Evolutionary conservation across 1,140 invertebrate genomes (phyloP).

Genomic region (Cydia amplana): DNA sequence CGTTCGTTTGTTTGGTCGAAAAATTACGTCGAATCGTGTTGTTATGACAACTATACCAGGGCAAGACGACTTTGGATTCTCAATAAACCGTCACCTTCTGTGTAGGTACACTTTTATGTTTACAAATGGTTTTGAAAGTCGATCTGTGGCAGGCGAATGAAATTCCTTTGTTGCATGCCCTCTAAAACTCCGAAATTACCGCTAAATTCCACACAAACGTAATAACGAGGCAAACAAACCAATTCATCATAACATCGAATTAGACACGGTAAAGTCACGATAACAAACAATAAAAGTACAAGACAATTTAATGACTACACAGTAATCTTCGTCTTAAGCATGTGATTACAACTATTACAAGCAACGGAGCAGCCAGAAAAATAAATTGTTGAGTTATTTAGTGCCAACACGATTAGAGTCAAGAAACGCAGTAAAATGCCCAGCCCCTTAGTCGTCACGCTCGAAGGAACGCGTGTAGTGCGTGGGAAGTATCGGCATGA

Average conservation of each 20-base stretch:
- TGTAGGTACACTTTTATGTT: not conserved
- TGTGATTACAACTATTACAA: constrained; percentile 12
- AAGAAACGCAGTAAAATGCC: constrained; percentile 66
- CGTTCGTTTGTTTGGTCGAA: constrained; percentile 23
- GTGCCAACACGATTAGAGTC: constrained; percentile 47
- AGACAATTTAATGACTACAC: constrained; percentile 26
- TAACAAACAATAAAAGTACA: constrained; percentile 19
- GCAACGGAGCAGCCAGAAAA: constrained; percentile 8
- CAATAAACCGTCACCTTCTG: constrained; percentile 11
- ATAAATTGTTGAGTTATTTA: constrained; percentile 40
- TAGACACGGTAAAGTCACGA: constrained; percentile 16
- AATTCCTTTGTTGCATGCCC: constrained; percentile 25
- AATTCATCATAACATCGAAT: constrained; percentile 29
- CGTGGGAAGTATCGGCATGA: constrained; percentile 70
- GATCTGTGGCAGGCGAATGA: constrained; percentile 1
- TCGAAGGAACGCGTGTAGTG: constrained; percentile 57
- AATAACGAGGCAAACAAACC: constrained; percentile 24
- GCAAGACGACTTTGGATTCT: constrained; percentile 31
- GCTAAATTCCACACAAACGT: constrained; percentile 26
- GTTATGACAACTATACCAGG: constrained; percentile 22
- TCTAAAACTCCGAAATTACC: constrained; percentile 16
- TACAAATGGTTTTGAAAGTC: constrained; percentile 24
- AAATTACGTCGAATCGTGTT: constrained; percentile 28
- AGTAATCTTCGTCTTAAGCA: constrained; percentile 20
- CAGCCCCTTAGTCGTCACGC: constrained; percentile 71